Evolutionary conservation across 1,140 invertebrate genomes (phyloP), one percentile per base, ranked within the genome.

Genomic region (Hydropsyche tenuis): DNA sequence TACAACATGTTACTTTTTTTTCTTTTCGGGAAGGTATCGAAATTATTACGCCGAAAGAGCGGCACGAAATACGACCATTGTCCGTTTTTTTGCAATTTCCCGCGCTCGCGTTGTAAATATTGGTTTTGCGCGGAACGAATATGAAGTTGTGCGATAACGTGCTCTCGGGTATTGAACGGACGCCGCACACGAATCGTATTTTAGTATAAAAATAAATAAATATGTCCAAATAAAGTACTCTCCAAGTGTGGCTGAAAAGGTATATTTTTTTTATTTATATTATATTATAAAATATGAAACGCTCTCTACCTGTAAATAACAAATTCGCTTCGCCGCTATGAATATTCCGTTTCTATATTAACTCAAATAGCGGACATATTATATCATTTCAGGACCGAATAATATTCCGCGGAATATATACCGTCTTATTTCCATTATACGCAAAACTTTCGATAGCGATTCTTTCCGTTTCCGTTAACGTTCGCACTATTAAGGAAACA

Each of bases 31-130:
- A n/a, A n/a, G n/a, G n/a, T n/a, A 46, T 46, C 12, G 45, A 53
- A 53, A 53, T 60, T 60, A 25, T 60, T 23, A 7, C 23, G 23
- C 20, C 16, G 16, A 53, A 3, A 60, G 56, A 60, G 25, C 56
- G 1, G 22, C 7, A 25, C 23, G 56, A 60, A 53, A 53, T 53
- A 53, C 48, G 56, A 60, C 4, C 3, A 7, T 60, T 60, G 48
- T 53, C 23, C 23, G 2, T 25, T 23, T 20, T 23, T 60, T 23
- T 27, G 56, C 22, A 25, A 60, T 56, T 22, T 56, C 18, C 51
- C 51, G 22, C 51, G 9, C 30, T 37, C 30, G 16, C 51, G 20
- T 56, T 56, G 51, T 60, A 60, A 60, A 60, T 60, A 60, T 60
- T 60, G 23, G 20, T 60, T 60, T 60, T 60, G 56, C 12, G 4